Evolutionary conservation across 35 echinoderm and acorn worm species (phyloP).

Genomic region (Ptychodera flava): DNA sequence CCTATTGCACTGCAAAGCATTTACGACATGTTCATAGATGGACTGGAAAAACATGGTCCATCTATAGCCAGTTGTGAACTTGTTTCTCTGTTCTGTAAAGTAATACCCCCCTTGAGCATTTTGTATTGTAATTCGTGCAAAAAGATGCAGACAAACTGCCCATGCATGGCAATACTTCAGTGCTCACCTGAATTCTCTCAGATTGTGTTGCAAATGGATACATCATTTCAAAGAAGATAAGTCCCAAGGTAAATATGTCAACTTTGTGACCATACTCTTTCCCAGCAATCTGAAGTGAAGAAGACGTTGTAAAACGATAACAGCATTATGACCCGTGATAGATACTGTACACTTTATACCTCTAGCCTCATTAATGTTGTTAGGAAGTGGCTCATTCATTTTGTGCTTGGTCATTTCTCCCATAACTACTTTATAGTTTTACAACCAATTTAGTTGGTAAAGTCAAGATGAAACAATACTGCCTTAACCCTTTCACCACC

Average conservation of each 20-base stretch:
- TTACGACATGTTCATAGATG: no score
- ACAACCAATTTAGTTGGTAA: constrained; percentile 27
- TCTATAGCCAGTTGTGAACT: no score
- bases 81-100: no score
- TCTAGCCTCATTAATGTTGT: not conserved
- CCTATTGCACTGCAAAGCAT: no score
- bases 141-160: no score
- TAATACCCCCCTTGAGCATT: no score
- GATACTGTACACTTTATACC: not conserved
- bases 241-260: constrained; percentile 87
- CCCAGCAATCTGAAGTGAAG: constrained; percentile 37
- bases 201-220: constrained; percentile 83
- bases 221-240: constrained; percentile 84
- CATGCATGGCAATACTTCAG: no score
- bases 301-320: no score
- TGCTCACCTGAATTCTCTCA: constrained; percentile 65
- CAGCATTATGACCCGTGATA: no score
- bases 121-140: no score
- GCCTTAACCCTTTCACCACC: no score
- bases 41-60: no score
- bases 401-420: not conserved
- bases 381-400: not conserved
- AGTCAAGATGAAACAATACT: constrained; percentile 7
- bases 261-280: constrained; percentile 84
- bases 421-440: not conserved